Base-by-base conservation (phyloP, 53 echinoderm and acorn worm genomes). In the Henricia sp. region DNA sequence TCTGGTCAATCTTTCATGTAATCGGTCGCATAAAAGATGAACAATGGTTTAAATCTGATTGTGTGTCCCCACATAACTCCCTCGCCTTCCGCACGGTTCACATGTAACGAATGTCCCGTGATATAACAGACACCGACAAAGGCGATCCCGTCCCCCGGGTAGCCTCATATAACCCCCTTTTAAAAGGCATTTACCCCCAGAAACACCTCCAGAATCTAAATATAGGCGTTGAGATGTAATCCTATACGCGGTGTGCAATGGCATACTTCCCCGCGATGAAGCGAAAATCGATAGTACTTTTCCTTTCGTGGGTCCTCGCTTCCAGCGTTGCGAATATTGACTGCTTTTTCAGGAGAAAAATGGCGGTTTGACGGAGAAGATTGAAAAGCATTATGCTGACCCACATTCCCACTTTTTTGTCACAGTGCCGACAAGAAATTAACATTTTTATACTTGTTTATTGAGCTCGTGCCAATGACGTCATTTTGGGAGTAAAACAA, bases 201-300 rank as follows among this genome's bases (percentile, higher is more conserved):
- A 62, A 40, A 33, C 63, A 63, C 64, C 80, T 50, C 48, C 64
- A 80, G 78, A 48, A 63, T 44, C 80, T 80, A 80, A 57, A 80
- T 80, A 80, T 80, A 80, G 80, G 41, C 63, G 50, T 39, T 43
- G 40, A 34, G 50, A 20, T 80, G 80, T 46, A 80, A 80, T 64
- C 65, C 48, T 46, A 62, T 12, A 62, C 80, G 48, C 44, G 20
- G 46, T 63, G 57, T 62, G 80, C 80, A 80, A 64, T 80, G 63
- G 64, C 64, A 80, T 64, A 64, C 80, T 64, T 64, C 80, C 80
- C 34, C 17, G 44, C 40, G 13, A n/a, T 33, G 46, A 80, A 65
- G 65, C 48, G 35, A 80, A 80, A 80, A 80, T 80, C 80, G 44
- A 80, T 80, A 80, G 64, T 48, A 80, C 80, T 80, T 30, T 80